Evolutionary conservation across 2,888 invertebrate species (phyloP), one percentile per base, ranked within the genome.

Genomic region (Pogonocherus hispidulus): DNA sequence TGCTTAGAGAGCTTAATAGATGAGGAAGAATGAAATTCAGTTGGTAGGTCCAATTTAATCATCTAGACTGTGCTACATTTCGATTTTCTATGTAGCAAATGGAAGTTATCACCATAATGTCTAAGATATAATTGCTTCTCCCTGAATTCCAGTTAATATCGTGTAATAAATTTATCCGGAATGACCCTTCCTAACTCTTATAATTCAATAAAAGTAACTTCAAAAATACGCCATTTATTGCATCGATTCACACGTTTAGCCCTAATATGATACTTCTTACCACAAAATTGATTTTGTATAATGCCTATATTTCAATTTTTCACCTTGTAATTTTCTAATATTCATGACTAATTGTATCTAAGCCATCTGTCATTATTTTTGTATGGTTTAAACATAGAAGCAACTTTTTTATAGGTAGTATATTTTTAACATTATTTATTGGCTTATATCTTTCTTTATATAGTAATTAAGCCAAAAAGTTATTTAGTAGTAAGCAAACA

Each of bases 1-100:
- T n/a, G n/a, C n/a, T n/a, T n/a, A n/a, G n/a, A n/a, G n/a, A n/a
- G n/a, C n/a, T 2, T 8, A 23, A 23, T 32, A 32, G 6, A 32
- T 8, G 8, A 32, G 8, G 9, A 32, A 9, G 32, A 32, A 9
- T 11, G 32, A 32, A 5, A 32, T 11, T n/a, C n/a, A n/a, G n/a
- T n/a, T n/a, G n/a, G n/a, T n/a, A n/a, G n/a, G n/a, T n/a, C 5
- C 18, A 32, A 54, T 54, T 27, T 35, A 35, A 54, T 18, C 32
- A 32, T 54, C 32, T 32, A n/a, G n/a, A n/a, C n/a, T n/a, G 63
- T 66, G 65, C 68, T 68, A 68, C 70, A 68, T 73, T 72, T 72
- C 70, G 72, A 72, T 74, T 72, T 65, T 69, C 60, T 64, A 63
- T 62, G 27, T 72, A 69, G 66, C 54, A 64, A 66, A 62, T 66